phyloP scores from a whole-genome alignment of 2,797 vertebrate genomes.

The Alectoris magna region DNA sequence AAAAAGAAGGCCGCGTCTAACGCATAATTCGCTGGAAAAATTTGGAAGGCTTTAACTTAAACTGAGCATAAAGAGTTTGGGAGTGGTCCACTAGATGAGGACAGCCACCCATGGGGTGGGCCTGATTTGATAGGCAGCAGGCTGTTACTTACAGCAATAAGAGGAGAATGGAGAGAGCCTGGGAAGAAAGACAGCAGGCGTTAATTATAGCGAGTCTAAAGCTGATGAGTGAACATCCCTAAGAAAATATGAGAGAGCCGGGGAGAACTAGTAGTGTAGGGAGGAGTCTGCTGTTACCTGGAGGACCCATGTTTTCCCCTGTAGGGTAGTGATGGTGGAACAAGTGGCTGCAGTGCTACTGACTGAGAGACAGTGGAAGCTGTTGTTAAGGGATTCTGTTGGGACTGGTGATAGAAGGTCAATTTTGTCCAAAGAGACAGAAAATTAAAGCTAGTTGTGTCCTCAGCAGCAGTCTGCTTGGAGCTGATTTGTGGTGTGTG shows the following conservation, averaged over 20 bases:
- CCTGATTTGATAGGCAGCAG: not conserved
- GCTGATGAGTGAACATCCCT: not conserved
- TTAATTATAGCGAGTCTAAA: not conserved
- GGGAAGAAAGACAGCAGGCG: too few relatives aligned
- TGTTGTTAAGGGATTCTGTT: not conserved
- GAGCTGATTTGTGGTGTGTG: rapidly evolving
- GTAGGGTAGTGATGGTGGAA: not conserved
- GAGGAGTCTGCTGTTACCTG: not conserved
- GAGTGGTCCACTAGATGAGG: not conserved
- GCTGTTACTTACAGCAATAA: not conserved
- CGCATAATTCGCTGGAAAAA: not conserved
- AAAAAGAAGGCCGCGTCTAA: not conserved
- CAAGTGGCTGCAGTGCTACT: not conserved
- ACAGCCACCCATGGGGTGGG: not conserved
- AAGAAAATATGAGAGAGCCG: not conserved
- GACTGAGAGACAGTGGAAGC: not conserved
- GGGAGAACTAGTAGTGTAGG: not conserved
- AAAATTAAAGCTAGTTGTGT: not conserved
- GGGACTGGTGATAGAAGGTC: not conserved
- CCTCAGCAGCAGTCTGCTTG: not conserved
- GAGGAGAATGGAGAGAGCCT: not conserved
- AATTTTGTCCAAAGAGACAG: not conserved
- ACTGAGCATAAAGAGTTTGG: not conserved
- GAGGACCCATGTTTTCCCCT: not conserved
- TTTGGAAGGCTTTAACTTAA: not conserved